These are phyloP conservation scores for Dicyrtoma fusca DNA, from an alignment of 2,888 invertebrate species.

Conservation along the genomic window DNA sequence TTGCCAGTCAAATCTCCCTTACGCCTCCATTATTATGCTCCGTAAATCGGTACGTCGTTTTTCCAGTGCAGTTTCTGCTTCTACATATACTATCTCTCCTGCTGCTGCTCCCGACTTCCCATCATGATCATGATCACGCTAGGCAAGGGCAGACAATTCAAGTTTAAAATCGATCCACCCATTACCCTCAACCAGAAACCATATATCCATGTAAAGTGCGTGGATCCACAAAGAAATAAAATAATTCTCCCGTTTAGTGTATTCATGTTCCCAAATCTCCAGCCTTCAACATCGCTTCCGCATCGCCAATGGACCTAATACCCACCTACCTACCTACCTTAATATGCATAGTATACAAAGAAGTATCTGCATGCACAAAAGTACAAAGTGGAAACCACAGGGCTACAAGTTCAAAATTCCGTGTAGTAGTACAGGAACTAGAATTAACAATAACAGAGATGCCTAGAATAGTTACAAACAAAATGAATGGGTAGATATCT, in stretches of 20 bases:
- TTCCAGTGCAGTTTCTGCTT: background rate
- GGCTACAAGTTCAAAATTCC: no score
- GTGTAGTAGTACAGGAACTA: no score
- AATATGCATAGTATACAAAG: no score
- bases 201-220: conserved; percentile 8
- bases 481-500: no score
- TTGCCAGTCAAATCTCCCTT: conserved; percentile 12
- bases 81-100: conserved; percentile 5
- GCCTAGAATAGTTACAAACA: no score
- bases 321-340: no score
- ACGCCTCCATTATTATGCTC: conserved; percentile 9
- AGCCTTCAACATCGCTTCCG: no score
- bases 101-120: conserved; percentile 13
- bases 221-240: conserved; percentile 9
- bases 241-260: background rate
- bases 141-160: background rate
- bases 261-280: background rate
- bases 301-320: no score
- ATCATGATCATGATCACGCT: background rate
- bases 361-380: no score
- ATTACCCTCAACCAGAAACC: background rate
- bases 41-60: no score
- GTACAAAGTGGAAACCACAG: no score
- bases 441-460: no score
- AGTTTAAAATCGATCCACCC: conserved; percentile 18